Conservation (phyloP, 2,888 invertebrate species). For the Merodon equestris region DNA sequence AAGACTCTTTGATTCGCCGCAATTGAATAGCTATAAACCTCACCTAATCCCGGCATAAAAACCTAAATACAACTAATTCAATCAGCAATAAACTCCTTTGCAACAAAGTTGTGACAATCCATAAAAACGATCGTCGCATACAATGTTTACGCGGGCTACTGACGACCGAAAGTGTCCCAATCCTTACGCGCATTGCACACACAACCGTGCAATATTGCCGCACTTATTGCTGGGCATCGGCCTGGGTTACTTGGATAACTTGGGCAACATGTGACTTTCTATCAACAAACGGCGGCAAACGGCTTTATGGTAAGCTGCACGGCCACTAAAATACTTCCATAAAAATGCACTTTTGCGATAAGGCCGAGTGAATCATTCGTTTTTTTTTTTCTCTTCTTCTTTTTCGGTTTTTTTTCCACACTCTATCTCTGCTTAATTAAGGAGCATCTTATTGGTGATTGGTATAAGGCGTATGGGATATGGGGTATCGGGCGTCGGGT, state of each 20-base stretch:
- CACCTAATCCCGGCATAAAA: slow-evolving; percentile 7
- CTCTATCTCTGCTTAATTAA: slow-evolving; percentile 44
- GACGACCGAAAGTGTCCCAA: slow-evolving; percentile 31
- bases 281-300: slow-evolving; percentile 20
- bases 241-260: neutral
- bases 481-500: neutral
- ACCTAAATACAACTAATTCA: slow-evolving; percentile 21
- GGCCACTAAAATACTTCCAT: slow-evolving; percentile 38
- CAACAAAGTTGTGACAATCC: slow-evolving; percentile 24
- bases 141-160: slow-evolving; percentile 13
- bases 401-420: neutral
- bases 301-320: slow-evolving; percentile 54
- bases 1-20: too few relatives aligned
- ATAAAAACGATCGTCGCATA: slow-evolving; percentile 14
- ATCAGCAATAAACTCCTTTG: neutral
- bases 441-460: slow-evolving; percentile 45
- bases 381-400: slow-evolving; percentile 11
- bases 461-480: slow-evolving; percentile 7
- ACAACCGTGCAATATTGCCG: slow-evolving; percentile 1
- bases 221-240: slow-evolving; percentile 18
- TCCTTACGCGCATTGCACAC: slow-evolving; percentile 8
- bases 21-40: neutral
- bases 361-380: slow-evolving; percentile 41
- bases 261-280: slow-evolving; percentile 31
- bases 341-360: slow-evolving; percentile 66